Conservation (phyloP, 92 coral and sea anemone species). For the Porites cylindrica region DNA sequence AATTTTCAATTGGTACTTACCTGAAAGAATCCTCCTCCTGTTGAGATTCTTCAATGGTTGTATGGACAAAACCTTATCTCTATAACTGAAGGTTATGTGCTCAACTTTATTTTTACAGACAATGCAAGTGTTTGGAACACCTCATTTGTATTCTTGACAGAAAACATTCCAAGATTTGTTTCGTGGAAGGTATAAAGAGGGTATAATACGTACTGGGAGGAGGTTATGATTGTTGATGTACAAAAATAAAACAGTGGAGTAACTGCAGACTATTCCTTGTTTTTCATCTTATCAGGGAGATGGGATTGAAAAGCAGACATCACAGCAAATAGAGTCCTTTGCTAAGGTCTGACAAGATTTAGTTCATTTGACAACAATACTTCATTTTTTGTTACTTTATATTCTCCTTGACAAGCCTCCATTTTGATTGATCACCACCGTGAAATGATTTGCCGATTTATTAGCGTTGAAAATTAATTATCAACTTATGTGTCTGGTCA, state of each 20-base stretch:
- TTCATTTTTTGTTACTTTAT: too few relatives aligned
- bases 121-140: constrained; percentile 57
- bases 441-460: too few relatives aligned
- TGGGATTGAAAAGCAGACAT: constrained; percentile 34
- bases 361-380: background rate
- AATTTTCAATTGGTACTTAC: background rate
- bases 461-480: too few relatives aligned
- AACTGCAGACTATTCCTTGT: background rate
- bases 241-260: too few relatives aligned
- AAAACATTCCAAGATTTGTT: constrained; percentile 75
- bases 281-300: constrained; percentile 38
- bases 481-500: too few relatives aligned
- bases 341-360: constrained; percentile 49
- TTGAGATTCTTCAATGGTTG: background rate
- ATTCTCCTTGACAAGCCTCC: too few relatives aligned
- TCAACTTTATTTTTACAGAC: constrained; percentile 51
- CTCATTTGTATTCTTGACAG: constrained; percentile 67
- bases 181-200: constrained; percentile 77
- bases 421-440: too few relatives aligned
- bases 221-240: too few relatives aligned
- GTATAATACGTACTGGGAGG: too few relatives aligned
- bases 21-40: background rate
- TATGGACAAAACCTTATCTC: background rate
- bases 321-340: constrained; percentile 48
- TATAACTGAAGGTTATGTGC: background rate